Evolutionary conservation across 1,140 invertebrate genomes (phyloP), one percentile per base, ranked within the genome.

Genomic region (Venustaconcha ellipsiformis): DNA sequence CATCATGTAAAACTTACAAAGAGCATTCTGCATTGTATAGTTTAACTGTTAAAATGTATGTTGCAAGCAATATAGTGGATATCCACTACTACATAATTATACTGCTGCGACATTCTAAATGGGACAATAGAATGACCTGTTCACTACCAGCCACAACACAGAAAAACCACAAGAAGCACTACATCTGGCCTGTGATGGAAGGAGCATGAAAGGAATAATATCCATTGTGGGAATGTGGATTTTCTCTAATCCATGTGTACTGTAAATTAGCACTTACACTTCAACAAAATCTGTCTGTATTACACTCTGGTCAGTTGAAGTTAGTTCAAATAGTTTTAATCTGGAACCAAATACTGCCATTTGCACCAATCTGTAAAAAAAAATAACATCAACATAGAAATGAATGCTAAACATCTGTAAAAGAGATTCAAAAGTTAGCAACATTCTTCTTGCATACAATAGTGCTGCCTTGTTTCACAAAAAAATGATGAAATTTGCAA

Each of bases 271-370:
- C 63, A 88, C 90, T 87, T 88, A 92, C 91, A 92, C 91, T 88
- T 91, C 89, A 70, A 91, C 88, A 78, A 92, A 91, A 78, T 92
- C 91, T 37, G 88, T 83, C 74, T 88, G 86, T 20, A 91, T 84
- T 56, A 91, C 90, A 78, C 83, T 87, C 71, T 88, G 86, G 57
- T 86, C 87, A 65, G 87, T 83, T 13, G 90, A 90, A 66, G 86
- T 88, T 4, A 91, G 83, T 77, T 91, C 89, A 86, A 91, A 91
- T 48, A 92, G 83, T 72, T 88, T 88, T 17, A 89, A 68, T 37
- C 84, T 86, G 56, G 83, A 89, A 70, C 90, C 88, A 83, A 90
- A 92, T 2, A 87, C 82, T 14, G 87, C 86, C 66, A 88, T 83
- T 58, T 90, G 84, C 57, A 90, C 88, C 65, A 92, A 74, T 68